Evolutionary conservation across 2,797 vertebrate genomes (phyloP).

Genomic region (Chelon labrosus): DNA sequence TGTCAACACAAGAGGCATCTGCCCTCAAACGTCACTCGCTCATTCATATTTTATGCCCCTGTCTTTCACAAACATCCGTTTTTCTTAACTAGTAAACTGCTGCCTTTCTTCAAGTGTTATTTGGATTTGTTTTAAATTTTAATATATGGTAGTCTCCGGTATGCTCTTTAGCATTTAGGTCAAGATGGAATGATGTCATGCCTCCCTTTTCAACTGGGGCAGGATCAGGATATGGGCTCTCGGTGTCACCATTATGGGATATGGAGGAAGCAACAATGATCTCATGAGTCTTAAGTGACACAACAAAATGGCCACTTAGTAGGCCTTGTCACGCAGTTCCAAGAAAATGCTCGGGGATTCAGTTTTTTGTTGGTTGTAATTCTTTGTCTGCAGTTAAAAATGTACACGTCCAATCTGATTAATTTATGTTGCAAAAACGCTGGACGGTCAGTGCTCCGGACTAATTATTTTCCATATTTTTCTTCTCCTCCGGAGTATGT

Average conservation of each 20-base stretch:
- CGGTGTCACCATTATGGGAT: constrained; percentile 68
- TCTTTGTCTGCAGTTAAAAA: constrained; percentile 2
- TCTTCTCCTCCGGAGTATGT: constrained; percentile 18
- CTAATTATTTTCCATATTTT: constrained; percentile 18
- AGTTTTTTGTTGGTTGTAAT: neutral
- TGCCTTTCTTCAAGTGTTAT: constrained; percentile 18
- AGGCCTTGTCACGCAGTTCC: constrained; percentile 53
- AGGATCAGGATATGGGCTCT: constrained; percentile 66
- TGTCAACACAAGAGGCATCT: constrained; percentile 54
- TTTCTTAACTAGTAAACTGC: constrained; percentile 18
- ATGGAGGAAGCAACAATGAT: constrained; percentile 67
- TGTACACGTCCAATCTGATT: neutral
- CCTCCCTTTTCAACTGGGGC: constrained; percentile 62
- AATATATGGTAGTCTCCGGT: neutral
- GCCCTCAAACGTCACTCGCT: constrained; percentile 27
- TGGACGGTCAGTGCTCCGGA: constrained; percentile 2
- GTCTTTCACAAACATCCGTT: constrained; percentile 7
- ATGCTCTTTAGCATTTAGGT: constrained; percentile 76
- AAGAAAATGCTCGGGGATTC: constrained; percentile 30
- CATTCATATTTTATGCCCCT: constrained; percentile 43
- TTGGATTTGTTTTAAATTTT: constrained; percentile 11
- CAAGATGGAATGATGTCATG: constrained; percentile 75
- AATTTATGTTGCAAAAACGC: constrained; percentile 16
- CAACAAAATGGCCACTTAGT: constrained; percentile 51
- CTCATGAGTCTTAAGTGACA: constrained; percentile 82